These are phyloP conservation scores for Scaptomyza montana DNA, from an alignment of 1,140 invertebrate genomes.

Conservation along the genomic window DNA sequence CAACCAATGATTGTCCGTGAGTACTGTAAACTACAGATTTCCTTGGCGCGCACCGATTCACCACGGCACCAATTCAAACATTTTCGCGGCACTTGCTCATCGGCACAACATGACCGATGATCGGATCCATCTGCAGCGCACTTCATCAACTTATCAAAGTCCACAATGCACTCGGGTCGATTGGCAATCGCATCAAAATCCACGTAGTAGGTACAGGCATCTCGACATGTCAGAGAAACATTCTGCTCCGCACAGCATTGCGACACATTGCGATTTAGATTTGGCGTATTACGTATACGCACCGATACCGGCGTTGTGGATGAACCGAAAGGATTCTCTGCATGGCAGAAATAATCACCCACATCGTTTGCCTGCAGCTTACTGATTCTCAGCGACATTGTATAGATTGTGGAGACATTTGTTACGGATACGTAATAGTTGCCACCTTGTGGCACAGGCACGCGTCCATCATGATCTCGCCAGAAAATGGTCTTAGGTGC, in stretches of 20 bases:
- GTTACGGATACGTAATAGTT: constrained; percentile 87
- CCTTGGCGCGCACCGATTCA: constrained; percentile 86
- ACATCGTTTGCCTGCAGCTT: constrained; percentile 88
- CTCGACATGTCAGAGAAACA: constrained; percentile 89
- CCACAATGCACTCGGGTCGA: constrained; percentile 90
- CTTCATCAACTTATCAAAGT: constrained; percentile 93
- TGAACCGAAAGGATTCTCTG: constrained; percentile 91
- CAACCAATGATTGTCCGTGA: constrained; percentile 90
- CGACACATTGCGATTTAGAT: constrained; percentile 88
- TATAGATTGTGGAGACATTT: constrained; percentile 86
- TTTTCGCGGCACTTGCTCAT: constrained; percentile 88
- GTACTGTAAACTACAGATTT: constrained; percentile 89
- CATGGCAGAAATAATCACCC: constrained; percentile 92
- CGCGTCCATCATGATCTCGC: constrained; percentile 88
- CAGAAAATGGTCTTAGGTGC: constrained; percentile 92
- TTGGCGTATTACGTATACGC: constrained; percentile 86
- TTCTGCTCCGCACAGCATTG: constrained; percentile 91
- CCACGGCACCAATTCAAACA: constrained; percentile 90
- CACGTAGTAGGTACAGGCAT: constrained; percentile 91
- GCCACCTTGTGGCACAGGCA: constrained; percentile 90
- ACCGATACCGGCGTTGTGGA: constrained; percentile 89
- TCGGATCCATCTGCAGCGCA: constrained; percentile 92
- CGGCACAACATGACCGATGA: constrained; percentile 91
- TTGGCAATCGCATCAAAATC: constrained; percentile 92
- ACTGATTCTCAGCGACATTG: constrained; percentile 89